Conservation (phyloP, 2,888 invertebrate species). For the Kryphioiulus occultus region DNA sequence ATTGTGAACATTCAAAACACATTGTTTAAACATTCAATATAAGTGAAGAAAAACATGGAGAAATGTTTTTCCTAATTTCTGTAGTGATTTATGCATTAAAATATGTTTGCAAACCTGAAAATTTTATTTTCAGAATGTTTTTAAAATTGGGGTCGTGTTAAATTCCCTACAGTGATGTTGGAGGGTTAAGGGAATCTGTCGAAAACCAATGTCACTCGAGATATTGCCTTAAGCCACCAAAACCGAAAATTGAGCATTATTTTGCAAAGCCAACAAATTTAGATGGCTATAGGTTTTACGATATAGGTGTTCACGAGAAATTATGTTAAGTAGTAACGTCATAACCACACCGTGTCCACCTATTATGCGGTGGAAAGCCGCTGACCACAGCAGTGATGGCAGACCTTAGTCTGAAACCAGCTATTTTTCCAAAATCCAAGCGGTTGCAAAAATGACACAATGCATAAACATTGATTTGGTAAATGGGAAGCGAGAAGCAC, state of each 20-base stretch:
- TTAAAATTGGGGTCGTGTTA: no score
- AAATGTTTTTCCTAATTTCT: no score
- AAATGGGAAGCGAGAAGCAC: neutral
- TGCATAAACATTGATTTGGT: neutral
- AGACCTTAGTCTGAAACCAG: neutral
- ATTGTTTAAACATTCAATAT: no score
- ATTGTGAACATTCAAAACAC: no score
- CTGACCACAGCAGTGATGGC: neutral
- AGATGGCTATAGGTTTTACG: neutral
- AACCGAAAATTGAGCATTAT: neutral
- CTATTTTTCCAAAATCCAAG: neutral
- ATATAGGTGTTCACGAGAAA: neutral
- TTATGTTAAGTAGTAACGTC: neutral
- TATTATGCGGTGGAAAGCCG: neutral
- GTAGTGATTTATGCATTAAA: no score
- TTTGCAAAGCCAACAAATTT: neutral
- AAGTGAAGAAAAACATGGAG: no score
- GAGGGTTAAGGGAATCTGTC: no score
- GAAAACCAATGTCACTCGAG: no score
- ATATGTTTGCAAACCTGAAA: no score
- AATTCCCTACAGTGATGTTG: no score
- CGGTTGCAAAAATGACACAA: neutral
- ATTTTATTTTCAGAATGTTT: no score
- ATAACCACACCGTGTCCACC: neutral
- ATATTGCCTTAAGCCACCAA: neutral